Base-by-base conservation (phyloP, 2,888 invertebrate genomes). In the Theretra japonica region DNA sequence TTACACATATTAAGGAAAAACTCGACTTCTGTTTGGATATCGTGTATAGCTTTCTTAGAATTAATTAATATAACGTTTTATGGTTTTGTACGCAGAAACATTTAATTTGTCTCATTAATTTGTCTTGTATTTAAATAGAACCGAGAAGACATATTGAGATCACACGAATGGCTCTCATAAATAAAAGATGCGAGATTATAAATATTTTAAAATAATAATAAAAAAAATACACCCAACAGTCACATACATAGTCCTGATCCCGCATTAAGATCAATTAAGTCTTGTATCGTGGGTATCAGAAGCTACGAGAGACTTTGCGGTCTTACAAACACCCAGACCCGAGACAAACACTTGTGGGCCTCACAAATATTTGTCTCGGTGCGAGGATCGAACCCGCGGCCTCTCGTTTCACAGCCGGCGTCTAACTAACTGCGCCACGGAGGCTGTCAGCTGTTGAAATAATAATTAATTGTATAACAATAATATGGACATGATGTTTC, bases 61-160 rank as follows among this genome's bases (percentile, higher is more conserved):
- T 41, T 65, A 41, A 65, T 65, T 65, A 62, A 48, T 65, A 17
- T 48, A 65, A 65, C 41, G 48, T 65, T 65, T 65, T 48, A 65
- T 19, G 17, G 41, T 65, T 21, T 65, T 41, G 41, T 65, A 48
- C 17, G 23, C 48, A 65, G 48, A 65, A 65, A 41, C 48, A 41
- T 48, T 4, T 65, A 48, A 48, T 62, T 21, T 23, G 23, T 1
- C 41, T 65, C 65, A 65, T 65, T 65, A 65, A 65, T 65, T 65
- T 23, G 23, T 5, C 48, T 41, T 48, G 65, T 65, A 50, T 65
- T 65, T 48, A 25, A 23, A 65, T 19, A 48, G 25, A 11, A 65
- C 65, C 65, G 23, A 41, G 33, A n/a, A 41, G 41, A 65, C 48
- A 48, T 33, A 60, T 65, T 48, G 23, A 23, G 65, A 48, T 65